Percentiles rank a stretch among this genome's conserved stretches.
Evolutionary conservation across 1,140 invertebrate genomes (phyloP).

Genomic region (Cydia fagiglandana): DNA sequence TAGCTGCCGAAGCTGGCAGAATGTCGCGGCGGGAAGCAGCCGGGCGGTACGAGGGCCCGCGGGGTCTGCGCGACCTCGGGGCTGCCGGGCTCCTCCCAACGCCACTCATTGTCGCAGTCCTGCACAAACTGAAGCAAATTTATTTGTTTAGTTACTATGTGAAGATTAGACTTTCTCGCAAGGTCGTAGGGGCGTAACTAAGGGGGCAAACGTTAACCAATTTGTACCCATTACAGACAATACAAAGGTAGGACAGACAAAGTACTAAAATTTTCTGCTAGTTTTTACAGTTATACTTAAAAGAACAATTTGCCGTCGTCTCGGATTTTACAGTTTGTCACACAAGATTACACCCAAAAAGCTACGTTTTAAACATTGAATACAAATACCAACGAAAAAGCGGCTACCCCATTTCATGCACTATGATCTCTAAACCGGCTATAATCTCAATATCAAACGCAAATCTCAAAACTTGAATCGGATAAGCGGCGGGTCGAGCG

Average conservation of each 20-base stretch:
- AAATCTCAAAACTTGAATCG: slow-evolving; percentile 20
- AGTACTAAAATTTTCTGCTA: too few relatives aligned
- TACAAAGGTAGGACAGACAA: too few relatives aligned
- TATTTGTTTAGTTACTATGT: neutral
- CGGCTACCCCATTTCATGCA: neutral
- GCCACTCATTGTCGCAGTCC: slow-evolving; percentile 50
- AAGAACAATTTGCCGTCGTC: too few relatives aligned
- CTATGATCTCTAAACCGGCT: slow-evolving; percentile 11
- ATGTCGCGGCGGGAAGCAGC: slow-evolving; percentile 58
- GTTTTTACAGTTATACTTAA: too few relatives aligned
- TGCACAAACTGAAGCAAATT: slow-evolving; percentile 33
- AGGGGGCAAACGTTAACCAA: too few relatives aligned
- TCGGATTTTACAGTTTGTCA: too few relatives aligned
- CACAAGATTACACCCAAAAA: too few relatives aligned
- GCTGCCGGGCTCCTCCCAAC: slow-evolving; percentile 63
- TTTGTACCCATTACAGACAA: too few relatives aligned
- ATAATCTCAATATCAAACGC: slow-evolving; percentile 14
- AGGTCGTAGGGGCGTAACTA: too few relatives aligned
- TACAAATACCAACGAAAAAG: too few relatives aligned
- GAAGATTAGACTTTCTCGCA: too few relatives aligned
- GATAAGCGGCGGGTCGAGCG: neutral
- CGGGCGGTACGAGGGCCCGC: slow-evolving; percentile 55
- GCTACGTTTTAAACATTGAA: too few relatives aligned
- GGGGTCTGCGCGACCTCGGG: slow-evolving; percentile 69
- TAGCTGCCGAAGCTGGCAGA: slow-evolving; percentile 45